Evolutionary conservation across 2,113 vertebrate genomes (phyloP).

Genomic region (Xiphias gladius): DNA sequence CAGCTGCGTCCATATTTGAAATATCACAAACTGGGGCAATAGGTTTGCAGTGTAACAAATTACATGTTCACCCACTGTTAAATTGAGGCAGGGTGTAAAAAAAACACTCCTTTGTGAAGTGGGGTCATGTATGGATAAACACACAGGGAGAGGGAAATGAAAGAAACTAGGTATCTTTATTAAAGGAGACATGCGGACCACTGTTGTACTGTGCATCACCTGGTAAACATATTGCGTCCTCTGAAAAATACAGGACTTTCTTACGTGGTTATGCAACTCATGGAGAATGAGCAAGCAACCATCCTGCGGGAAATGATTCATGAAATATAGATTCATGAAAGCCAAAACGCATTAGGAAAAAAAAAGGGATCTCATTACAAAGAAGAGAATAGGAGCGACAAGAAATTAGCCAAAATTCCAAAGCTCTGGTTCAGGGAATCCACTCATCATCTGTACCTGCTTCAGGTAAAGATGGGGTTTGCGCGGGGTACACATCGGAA

Average conservation of each 20-base stretch:
- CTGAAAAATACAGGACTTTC: slow-evolving; percentile 21
- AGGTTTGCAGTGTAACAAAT: slow-evolving; percentile 17
- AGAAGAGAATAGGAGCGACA: neutral
- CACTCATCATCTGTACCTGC: neutral
- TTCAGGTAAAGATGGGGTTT: neutral
- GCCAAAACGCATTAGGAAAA: neutral
- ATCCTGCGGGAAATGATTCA: slow-evolving; percentile 3
- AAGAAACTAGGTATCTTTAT: slow-evolving; percentile 37
- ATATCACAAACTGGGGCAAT: slow-evolving; percentile 17
- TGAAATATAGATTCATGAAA: neutral
- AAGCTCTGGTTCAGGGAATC: neutral
- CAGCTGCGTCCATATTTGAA: neutral
- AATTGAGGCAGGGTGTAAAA: slow-evolving; percentile 42
- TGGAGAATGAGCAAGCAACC: neutral
- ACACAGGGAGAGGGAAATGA: slow-evolving; percentile 30
- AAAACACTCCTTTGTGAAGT: slow-evolving; percentile 41
- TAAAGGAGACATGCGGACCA: neutral
- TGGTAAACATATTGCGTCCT: slow-evolving; percentile 5
- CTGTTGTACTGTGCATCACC: neutral
- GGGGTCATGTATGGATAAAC: slow-evolving; percentile 14
- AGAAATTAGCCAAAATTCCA: no score
- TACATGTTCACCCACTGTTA: slow-evolving; percentile 8
- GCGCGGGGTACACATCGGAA: neutral
- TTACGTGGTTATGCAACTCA: slow-evolving; percentile 5
- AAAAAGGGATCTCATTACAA: no score